Conservation (phyloP, 2,888 invertebrate species). For the Synanthedon tipuliformis region DNA sequence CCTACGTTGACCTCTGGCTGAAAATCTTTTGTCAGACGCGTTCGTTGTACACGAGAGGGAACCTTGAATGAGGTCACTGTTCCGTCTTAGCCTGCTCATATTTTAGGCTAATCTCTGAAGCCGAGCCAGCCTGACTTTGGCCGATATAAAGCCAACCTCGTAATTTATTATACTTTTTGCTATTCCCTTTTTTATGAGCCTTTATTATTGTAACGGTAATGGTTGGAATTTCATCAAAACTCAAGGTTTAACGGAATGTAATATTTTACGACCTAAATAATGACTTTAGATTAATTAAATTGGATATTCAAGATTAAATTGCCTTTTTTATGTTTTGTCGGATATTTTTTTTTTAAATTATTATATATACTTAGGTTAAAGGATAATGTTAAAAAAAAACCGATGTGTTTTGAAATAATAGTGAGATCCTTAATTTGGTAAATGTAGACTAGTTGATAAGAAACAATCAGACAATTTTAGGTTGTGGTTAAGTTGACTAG, state of each 20-base stretch:
- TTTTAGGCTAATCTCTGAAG: constrained; percentile 1
- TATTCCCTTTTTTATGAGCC: background rate
- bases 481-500: too few relatives aligned
- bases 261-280: too few relatives aligned
- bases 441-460: too few relatives aligned
- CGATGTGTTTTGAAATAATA: too few relatives aligned
- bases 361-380: too few relatives aligned
- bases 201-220: background rate
- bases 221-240: background rate
- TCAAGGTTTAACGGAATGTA: background rate
- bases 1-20: background rate
- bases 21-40: background rate
- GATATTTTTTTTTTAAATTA: too few relatives aligned
- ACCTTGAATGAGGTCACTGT: background rate
- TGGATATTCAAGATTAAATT: too few relatives aligned
- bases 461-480: too few relatives aligned
- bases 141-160: constrained; percentile 1
- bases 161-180: background rate
- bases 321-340: too few relatives aligned
- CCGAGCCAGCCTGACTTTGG: background rate
- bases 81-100: background rate
- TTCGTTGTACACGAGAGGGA: background rate
- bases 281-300: too few relatives aligned
- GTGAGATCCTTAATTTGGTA: too few relatives aligned
- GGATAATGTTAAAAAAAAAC: too few relatives aligned